Base-by-base conservation (phyloP, 2,888 invertebrate species). In the Argyresthia goedartella region DNA sequence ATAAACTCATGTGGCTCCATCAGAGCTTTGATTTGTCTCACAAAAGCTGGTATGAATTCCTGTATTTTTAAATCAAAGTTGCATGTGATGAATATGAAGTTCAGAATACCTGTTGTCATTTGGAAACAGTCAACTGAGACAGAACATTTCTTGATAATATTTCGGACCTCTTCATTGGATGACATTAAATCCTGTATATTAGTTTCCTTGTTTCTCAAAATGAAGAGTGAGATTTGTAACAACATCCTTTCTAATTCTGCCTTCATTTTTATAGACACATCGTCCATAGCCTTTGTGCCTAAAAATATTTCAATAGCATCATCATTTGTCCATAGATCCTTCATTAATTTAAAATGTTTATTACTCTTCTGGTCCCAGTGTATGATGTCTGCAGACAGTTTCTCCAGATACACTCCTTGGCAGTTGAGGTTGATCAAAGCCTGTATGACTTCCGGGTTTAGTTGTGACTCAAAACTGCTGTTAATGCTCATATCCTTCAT, bases 391-490 rank as follows among this genome's bases (percentile, higher is more conserved):
- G 70, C 60, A 7, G 66, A 54, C 44, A 77, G 42, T 8, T 48
- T 52, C 36, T 70, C 59, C 44, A 66, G 50, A 47, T 62, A 55
- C 35, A 57, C 49, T 34, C 57, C 60, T 58, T 64, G 64, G 56
- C 66, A 59, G 59, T 70, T 70, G 13, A 85, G 63, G 62, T 82
- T 85, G 2, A 75, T 55, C 49, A 85, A 61, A 10, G 85, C 77
- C 62, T 80, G 78, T 1, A 76, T 52, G 16, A 77, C 60, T 62
- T 85, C 84, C 48, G 76, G 72, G 42, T 76, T 75, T 0, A 71
- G 15, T 45, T 57, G 53, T 13, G 68, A 57, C 42, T 64, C 54
- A 44, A 60, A 62, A n/a, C 54, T 64, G 9, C 76, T 64, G n/a
- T 56, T 61, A 1, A 76, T 47, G 44, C 71, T 62, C 43, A 65